A percentile compares a stretch with the other conserved stretches of the same genome.
Evolutionary conservation across 2,888 invertebrate species (phyloP).

Genomic region (Leptinotarsa haldemani): DNA sequence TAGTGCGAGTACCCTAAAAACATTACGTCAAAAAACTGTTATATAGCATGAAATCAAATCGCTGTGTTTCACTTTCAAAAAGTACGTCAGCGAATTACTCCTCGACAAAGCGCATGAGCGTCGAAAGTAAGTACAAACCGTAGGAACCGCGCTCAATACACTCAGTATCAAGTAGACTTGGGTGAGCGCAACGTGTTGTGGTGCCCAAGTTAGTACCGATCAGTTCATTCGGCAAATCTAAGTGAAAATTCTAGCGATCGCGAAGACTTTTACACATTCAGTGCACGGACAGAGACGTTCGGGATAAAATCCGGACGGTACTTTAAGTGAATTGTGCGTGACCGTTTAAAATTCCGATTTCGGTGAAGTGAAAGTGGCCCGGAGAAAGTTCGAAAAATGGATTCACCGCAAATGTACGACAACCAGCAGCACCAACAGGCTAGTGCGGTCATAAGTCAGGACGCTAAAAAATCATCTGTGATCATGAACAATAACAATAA

Average conservation of each 20-base stretch:
- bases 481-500: slow-evolving; percentile 68
- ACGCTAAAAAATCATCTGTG: slow-evolving; percentile 64
- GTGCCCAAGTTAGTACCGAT: slow-evolving; percentile 60
- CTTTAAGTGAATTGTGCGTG: slow-evolving; percentile 47
- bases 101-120: slow-evolving; percentile 59
- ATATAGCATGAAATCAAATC: slow-evolving; percentile 61
- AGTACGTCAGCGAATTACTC: slow-evolving; percentile 51
- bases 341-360: slow-evolving; percentile 48
- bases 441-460: slow-evolving; percentile 73
- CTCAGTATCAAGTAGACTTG: slow-evolving; percentile 65
- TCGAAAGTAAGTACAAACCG: slow-evolving; percentile 60
- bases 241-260: slow-evolving; percentile 1
- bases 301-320: not conserved
- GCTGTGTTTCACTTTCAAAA: slow-evolving; percentile 65
- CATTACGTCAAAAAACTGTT: slow-evolving; percentile 62
- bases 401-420: slow-evolving; percentile 90
- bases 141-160: slow-evolving; percentile 60
- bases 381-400: slow-evolving; percentile 70
- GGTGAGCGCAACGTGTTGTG: slow-evolving; percentile 66
- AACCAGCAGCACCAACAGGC: slow-evolving; percentile 70
- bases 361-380: slow-evolving; percentile 58
- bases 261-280: not conserved
- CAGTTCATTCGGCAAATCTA: slow-evolving; percentile 40
- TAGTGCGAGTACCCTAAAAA: slow-evolving; percentile 48
- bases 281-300: slow-evolving; percentile 11